These are phyloP conservation scores for Cecropterus lyciades DNA, from an alignment of 1,140 invertebrate genomes.

Conservation along the genomic window DNA sequence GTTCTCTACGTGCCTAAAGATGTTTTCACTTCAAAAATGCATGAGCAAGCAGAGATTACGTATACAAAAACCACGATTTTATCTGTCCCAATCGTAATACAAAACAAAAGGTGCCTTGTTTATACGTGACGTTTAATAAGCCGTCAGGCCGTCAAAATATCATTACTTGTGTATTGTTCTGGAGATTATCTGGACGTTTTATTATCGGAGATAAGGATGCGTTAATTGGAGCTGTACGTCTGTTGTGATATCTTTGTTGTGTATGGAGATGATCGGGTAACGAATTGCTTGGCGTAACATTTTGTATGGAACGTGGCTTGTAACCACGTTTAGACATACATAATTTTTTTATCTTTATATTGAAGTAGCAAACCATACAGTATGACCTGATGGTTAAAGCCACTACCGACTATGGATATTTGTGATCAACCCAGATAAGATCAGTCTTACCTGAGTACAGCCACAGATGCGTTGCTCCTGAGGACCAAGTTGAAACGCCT, in stretches of 20 bases:
- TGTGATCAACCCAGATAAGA: no score
- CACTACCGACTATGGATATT: no score
- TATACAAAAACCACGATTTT: not conserved
- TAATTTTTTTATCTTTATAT: no score
- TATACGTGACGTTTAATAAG: conserved; percentile 54
- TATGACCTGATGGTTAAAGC: no score
- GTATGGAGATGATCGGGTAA: conserved; percentile 23
- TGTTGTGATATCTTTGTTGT: conserved; percentile 17
- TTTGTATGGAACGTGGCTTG: not conserved
- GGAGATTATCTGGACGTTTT: conserved; percentile 40
- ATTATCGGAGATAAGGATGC: conserved; percentile 28
- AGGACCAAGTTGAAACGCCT: no score
- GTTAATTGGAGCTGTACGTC: conserved; percentile 16
- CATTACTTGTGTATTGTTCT: conserved; percentile 37
- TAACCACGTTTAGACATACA: no score
- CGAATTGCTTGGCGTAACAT: not conserved
- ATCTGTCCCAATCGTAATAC: not conserved
- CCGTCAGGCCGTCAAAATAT: conserved; percentile 65
- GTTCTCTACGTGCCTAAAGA: no score
- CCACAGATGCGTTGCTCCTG: no score
- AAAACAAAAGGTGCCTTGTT: conserved; percentile 16
- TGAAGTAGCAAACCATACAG: no score
- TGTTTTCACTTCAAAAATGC: not conserved
- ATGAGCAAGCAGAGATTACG: not conserved
- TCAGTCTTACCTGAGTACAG: no score